Conservation (phyloP, 2,113 vertebrate species). For the Charadrius vociferus region DNA sequence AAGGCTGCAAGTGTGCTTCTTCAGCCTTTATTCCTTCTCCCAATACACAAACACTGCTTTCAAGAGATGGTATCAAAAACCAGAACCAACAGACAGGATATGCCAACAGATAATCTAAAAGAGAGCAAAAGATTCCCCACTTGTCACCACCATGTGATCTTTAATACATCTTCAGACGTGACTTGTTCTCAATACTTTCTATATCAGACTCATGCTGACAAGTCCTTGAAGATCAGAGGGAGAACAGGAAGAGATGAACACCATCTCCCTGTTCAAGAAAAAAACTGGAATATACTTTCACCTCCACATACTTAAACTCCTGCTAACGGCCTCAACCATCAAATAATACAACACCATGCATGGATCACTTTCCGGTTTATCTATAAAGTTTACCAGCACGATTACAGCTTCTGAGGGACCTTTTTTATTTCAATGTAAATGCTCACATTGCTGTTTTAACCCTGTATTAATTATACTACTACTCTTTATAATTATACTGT, state of each 20-base stretch:
- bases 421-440: neutral
- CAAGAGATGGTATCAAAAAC: neutral
- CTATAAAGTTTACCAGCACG: neutral
- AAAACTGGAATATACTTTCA: neutral
- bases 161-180: rapidly evolving
- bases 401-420: neutral
- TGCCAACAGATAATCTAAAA: neutral
- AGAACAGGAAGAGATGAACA: neutral
- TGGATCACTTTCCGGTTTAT: neutral
- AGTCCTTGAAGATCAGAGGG: neutral
- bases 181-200: neutral
- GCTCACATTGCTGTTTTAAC: neutral
- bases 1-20: neutral
- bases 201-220: neutral
- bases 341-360: neutral
- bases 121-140: neutral
- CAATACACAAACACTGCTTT: neutral
- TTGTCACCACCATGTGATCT: neutral
- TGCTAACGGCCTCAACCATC: neutral
- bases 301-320: neutral
- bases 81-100: neutral
- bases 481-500: neutral
- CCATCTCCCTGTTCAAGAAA: neutral
- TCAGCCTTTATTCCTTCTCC: neutral
- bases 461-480: neutral